Base-by-base conservation (phyloP, 2,888 invertebrate genomes). In the Aphodius granarius region DNA sequence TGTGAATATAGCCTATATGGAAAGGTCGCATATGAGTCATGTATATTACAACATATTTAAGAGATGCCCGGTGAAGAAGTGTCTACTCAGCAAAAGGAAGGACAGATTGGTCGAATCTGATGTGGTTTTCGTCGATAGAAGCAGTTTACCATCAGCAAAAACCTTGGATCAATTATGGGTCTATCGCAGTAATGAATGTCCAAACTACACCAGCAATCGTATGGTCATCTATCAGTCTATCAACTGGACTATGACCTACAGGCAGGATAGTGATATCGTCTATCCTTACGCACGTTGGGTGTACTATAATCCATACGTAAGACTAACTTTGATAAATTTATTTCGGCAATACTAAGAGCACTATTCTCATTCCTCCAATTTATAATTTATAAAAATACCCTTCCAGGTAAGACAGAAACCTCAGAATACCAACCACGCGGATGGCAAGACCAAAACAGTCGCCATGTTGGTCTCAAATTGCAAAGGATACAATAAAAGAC, bases 161-260 rank as follows among this genome's bases (percentile, higher is more conserved):
- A 43, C 43, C 9, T 13, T 13, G 9, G 43, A 13, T 13, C 43
- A 43, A 43, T 13, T 43, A 1, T 43, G 43, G 43, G 13, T 43
- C 6, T 43, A 9, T 43, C 43, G 43, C 1, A 43, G 43, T 3
- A 43, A 43, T 3, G 43, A 43, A 13, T 43, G 43, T 3, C 43
- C 43, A 13, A 43, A 43, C 9, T 43, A 2, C 13, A 43, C 43
- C 9, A 43, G 43, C 1, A 9, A 43, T 43, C 13, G 4, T 1
- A 43, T 9, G n/a, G n/a, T n/a, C 13, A 17, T 0, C 9, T 9
- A 19, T 13, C 9, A 65, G 9, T 6, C 66, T 0, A 93, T 97
- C 86, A 97, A 97, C 89, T 97, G 97, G 43, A 43, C 43, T 3
- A 43, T 43, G 43, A 43, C 43, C 0, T 43, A 43, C 13, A 43